These are phyloP conservation scores for Euphydryas editha DNA, from an alignment of 2,888 invertebrate genomes.

Conservation along the genomic window DNA sequence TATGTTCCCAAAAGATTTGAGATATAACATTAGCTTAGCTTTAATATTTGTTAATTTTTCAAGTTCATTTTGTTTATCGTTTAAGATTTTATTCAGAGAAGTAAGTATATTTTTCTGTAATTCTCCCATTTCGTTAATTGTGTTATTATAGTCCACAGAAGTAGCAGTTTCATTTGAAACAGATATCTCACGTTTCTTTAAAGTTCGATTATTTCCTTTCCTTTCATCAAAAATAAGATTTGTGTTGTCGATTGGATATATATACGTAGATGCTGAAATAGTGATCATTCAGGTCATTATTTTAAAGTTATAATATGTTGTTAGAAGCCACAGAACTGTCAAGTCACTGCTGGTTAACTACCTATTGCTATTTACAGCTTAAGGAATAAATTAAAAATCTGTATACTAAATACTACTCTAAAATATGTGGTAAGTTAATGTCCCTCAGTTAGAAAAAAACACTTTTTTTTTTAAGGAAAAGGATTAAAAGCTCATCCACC, in stretches of 20 bases:
- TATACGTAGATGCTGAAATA: not conserved
- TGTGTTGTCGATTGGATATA: not conserved
- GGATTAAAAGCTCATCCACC: too few species aligned
- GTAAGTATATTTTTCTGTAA: constrained; percentile 25
- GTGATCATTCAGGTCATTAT: too few species aligned
- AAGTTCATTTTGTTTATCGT: constrained; percentile 59
- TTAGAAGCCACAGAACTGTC: too few species aligned
- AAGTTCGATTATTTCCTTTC: not conserved
- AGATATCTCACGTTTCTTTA: constrained; percentile 19
- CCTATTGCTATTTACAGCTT: too few species aligned
- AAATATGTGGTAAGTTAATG: too few species aligned
- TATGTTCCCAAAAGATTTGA: constrained; percentile 46
- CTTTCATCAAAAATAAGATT: not conserved
- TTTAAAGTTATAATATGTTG: too few species aligned
- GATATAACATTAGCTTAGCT: constrained; percentile 51
- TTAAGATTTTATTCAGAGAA: constrained; percentile 57
- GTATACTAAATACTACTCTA: too few species aligned
- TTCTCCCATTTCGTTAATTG: constrained; percentile 7
- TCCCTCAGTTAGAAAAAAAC: too few species aligned
- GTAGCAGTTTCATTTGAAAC: not conserved
- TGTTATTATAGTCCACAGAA: not conserved
- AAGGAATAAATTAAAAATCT: too few species aligned
- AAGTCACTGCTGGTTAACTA: too few species aligned
- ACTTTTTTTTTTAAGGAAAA: too few species aligned
- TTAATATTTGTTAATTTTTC: constrained; percentile 54